Evolutionary conservation across 2,113 vertebrate genomes (phyloP), one percentile per base, ranked within the genome.

Genomic region (Phaethornis superciliosus): DNA sequence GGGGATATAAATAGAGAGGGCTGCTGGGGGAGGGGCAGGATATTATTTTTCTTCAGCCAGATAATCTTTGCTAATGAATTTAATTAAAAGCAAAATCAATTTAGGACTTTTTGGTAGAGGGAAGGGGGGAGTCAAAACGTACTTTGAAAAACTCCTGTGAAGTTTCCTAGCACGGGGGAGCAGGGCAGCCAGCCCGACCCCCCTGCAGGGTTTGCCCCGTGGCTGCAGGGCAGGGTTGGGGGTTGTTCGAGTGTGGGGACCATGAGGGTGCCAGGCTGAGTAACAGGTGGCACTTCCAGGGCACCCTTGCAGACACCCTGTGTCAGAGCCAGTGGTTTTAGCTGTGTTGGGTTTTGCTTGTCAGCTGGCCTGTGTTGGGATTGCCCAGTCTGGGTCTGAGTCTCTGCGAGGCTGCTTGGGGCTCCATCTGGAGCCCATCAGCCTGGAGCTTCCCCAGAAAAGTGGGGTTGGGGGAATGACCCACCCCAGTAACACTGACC

Each of bases 51-150:
- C 92, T 95, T 96, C 88, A 89, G 96, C 94, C 94, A 95, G 90
- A 97, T 97, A 95, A 97, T 98, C 95, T 97, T 93, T 95, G 96
- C 96, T 97, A 97, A 97, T 96, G 96, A 97, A 96, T 97, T 96
- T 97, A 97, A 98, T 98, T 97, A 97, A 97, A 97, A 97, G 91
- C 80, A 86, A 95, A 95, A 97, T 97, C 91, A 96, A 96, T 96
- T 96, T 60, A 47, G 51, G 46, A 72, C 40, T 55, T 94, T 95
- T 92, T 89, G 90, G 82, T 67, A 78, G 65, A 72, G 67, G 44
- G 54, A 69, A 67, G 4, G 26, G 33, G 4, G n/a, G 47, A 35
- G 35, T 81, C 64, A 62, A 52, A 90, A 33, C 12, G 12, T 81
- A 37, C 75, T 74, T 67, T 37, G 54, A 58, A 62, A 86, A 86